Conservation (phyloP, 2,797 vertebrate genomes). For the Sarcoramphus papa region DNA sequence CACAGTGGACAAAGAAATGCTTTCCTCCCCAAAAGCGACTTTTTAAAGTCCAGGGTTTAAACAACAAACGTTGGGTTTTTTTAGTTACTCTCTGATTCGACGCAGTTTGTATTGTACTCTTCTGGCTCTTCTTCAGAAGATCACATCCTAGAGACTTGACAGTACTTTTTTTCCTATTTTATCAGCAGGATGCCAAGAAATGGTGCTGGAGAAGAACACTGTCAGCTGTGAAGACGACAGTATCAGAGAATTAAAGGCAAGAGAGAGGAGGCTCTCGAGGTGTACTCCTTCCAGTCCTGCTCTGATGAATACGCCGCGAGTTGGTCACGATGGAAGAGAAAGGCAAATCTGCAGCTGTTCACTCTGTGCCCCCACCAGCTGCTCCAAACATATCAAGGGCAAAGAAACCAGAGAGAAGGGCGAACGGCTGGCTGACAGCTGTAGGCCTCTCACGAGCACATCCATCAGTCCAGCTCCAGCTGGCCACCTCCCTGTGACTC, state of each 20-base stretch:
- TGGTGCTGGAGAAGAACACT: neutral
- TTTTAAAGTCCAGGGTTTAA: neutral
- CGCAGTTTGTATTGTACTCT: neutral
- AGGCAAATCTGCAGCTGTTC: neutral
- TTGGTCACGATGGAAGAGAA: neutral
- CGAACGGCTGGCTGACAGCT: neutral
- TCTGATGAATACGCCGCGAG: neutral
- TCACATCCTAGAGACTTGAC: neutral
- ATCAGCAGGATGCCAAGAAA: neutral
- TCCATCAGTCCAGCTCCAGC: neutral
- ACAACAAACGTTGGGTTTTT: accelerated
- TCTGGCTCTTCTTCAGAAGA: neutral
- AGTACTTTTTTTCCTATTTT: neutral
- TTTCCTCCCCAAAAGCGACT: neutral
- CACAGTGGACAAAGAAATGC: neutral
- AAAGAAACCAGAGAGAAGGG: neutral
- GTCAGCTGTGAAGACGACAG: neutral
- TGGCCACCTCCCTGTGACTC: neutral
- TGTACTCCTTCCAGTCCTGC: neutral
- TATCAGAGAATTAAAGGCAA: neutral
- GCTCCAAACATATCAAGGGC: neutral
- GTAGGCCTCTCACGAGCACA: neutral
- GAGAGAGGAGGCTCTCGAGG: neutral
- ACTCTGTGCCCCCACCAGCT: neutral
- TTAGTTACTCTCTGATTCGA: neutral